Evolutionary conservation across 2,888 invertebrate genomes (phyloP).

Genomic region (Anorthoa munda): DNA sequence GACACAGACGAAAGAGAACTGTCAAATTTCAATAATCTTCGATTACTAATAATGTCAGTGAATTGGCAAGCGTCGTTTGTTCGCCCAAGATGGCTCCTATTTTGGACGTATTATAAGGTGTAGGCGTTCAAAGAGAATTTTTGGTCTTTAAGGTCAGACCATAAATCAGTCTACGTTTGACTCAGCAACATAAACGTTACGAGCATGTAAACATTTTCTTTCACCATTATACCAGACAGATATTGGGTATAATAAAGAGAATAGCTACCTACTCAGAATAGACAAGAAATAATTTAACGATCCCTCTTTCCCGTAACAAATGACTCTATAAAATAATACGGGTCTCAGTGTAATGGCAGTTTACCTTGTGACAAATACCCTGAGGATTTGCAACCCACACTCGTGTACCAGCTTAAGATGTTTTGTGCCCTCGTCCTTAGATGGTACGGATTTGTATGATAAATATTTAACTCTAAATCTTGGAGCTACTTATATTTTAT

Average conservation of each 20-base stretch:
- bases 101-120: background rate
- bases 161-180: slow-evolving; percentile 51
- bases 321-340: slow-evolving; percentile 68
- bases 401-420: slow-evolving; percentile 53
- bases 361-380: slow-evolving; percentile 70
- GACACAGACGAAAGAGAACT: background rate
- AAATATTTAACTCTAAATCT: slow-evolving; percentile 51
- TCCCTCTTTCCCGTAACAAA: slow-evolving; percentile 64
- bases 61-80: slow-evolving; percentile 1
- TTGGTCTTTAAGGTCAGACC: slow-evolving; percentile 14
- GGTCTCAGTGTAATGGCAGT: slow-evolving; percentile 63
- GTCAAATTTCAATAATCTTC: background rate
- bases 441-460: slow-evolving; percentile 60
- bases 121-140: background rate
- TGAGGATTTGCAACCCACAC: slow-evolving; percentile 62
- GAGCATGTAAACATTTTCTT: slow-evolving; percentile 46
- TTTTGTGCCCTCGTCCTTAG: slow-evolving; percentile 29
- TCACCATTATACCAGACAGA: slow-evolving; percentile 32
- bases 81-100: slow-evolving; percentile 1
- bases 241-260: slow-evolving; percentile 40
- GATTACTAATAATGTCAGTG: background rate
- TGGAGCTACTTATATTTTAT: slow-evolving; percentile 36
- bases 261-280: slow-evolving; percentile 31
- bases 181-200: slow-evolving; percentile 17
- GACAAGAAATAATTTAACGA: slow-evolving; percentile 60